Evolutionary conservation across 37 sponge, comb jelly and placozoan species (phyloP).

Genomic region (Diacarnus erythraeanus): DNA sequence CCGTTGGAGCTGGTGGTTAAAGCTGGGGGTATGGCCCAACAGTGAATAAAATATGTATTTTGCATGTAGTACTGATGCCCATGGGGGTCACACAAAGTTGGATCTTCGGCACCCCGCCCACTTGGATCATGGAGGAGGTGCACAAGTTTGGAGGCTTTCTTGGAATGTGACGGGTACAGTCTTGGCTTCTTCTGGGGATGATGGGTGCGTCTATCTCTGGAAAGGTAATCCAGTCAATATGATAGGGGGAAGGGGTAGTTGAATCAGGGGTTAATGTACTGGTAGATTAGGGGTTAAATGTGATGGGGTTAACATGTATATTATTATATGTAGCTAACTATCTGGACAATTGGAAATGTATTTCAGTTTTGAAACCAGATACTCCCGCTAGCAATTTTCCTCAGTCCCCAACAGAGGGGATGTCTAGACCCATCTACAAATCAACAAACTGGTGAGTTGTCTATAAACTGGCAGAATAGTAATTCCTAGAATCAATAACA

Average conservation of each 20-base stretch:
- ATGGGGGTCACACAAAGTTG: slow-evolving; percentile 70
- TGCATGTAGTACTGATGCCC: slow-evolving; percentile 55
- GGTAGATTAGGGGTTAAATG: not conserved
- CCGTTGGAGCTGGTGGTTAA: no score
- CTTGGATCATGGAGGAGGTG: slow-evolving; percentile 65
- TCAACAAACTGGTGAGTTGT: not conserved
- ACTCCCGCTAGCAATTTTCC: not conserved
- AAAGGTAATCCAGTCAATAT: slow-evolving; percentile 58
- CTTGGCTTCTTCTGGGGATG: slow-evolving; percentile 92
- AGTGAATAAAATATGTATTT: no score
- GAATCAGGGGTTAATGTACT: not conserved
- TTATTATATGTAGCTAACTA: slow-evolving; percentile 68
- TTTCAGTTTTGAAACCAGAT: slow-evolving; percentile 56
- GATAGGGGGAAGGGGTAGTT: not conserved
- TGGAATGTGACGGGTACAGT: slow-evolving; percentile 97
- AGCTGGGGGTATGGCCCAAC: no score
- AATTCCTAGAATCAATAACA: no score
- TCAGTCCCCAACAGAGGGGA: not conserved
- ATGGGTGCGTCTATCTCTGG: slow-evolving; percentile 91
- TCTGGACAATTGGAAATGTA: slow-evolving; percentile 81
- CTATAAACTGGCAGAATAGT: not conserved
- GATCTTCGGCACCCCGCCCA: slow-evolving; percentile 84
- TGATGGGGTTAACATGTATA: not conserved
- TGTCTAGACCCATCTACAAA: not conserved
- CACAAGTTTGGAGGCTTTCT: slow-evolving; percentile 91